phyloP scores from a whole-genome alignment of 2,797 vertebrate genomes.

The Phyllotis vaccarum region DNA sequence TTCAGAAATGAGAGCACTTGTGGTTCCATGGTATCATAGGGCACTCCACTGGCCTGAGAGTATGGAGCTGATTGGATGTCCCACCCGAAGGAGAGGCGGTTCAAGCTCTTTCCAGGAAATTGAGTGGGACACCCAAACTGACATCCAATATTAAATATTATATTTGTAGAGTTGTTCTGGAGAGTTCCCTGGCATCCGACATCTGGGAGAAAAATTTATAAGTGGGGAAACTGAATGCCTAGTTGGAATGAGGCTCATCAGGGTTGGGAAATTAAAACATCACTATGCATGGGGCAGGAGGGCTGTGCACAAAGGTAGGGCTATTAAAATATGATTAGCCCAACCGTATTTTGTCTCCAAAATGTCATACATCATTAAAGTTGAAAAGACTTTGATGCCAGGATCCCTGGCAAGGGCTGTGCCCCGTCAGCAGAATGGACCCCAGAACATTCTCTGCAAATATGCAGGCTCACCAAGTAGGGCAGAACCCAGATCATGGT shows the following conservation, averaged over 20 bases:
- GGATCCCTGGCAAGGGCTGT: conserved; percentile 79
- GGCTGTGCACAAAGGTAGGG: conserved; percentile 85
- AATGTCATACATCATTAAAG: conserved; percentile 89
- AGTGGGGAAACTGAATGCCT: conserved; percentile 89
- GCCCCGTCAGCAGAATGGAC: conserved; percentile 81
- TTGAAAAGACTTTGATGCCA: conserved; percentile 85
- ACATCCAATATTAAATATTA: conserved; percentile 89
- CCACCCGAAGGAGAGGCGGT: conserved; percentile 87
- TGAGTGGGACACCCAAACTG: conserved; percentile 91
- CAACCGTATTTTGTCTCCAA: conserved; percentile 87
- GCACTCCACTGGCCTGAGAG: conserved; percentile 80
- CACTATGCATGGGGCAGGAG: conserved; percentile 75
- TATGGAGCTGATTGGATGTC: conserved; percentile 87
- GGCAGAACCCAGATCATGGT: not conserved
- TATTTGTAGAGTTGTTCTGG: conserved; percentile 83
- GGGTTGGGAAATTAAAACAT: conserved; percentile 89
- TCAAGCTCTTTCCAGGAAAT: conserved; percentile 91
- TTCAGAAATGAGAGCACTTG: conserved; percentile 88
- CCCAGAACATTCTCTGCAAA: conserved; percentile 70
- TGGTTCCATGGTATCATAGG: conserved; percentile 85
- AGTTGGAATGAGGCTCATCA: conserved; percentile 88
- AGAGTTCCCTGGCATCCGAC: conserved; percentile 85
- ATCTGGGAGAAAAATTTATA: conserved; percentile 86
- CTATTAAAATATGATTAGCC: conserved; percentile 90
- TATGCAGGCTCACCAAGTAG: fast-evolving